Conservation (phyloP, 23 tunicate genomes). For the Trididemnum nubilum region DNA sequence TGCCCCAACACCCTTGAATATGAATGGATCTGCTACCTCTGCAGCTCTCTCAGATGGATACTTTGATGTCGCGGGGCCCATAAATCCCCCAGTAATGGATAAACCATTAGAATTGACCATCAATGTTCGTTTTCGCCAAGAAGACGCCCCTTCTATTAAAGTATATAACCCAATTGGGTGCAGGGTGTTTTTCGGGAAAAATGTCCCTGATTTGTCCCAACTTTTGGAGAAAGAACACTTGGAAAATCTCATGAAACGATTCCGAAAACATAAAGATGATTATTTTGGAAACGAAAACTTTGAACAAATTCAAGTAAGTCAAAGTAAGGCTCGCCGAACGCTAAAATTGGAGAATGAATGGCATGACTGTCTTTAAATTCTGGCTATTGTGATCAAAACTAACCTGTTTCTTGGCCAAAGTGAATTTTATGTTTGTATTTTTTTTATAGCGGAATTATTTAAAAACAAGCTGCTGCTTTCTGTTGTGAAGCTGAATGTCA, state of each 20-base stretch:
- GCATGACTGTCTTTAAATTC: no score
- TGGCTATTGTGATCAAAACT: no score
- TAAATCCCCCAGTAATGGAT: neutral
- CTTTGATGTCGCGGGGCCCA: no score
- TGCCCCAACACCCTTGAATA: neutral
- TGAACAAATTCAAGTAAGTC: slow-evolving; percentile 63
- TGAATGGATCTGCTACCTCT: no score
- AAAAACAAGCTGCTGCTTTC: no score
- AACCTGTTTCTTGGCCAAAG: no score
- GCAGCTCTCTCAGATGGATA: no score
- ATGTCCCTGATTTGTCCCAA: slow-evolving; percentile 48
- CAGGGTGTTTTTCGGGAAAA: slow-evolving; percentile 71
- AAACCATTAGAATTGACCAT: neutral
- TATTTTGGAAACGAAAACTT: slow-evolving; percentile 68
- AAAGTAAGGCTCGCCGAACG: no score
- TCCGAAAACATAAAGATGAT: slow-evolving; percentile 27
- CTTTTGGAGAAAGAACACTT: slow-evolving; percentile 58
- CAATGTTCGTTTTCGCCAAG: slow-evolving; percentile 42
- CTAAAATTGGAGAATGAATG: no score
- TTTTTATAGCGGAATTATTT: no score
- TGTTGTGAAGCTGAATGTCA: no score
- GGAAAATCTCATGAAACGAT: slow-evolving; percentile 26
- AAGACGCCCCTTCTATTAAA: slow-evolving; percentile 26
- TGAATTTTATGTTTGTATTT: no score
- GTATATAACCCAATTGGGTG: slow-evolving; percentile 65